Percentiles rank a stretch among this genome's conserved stretches.
Conservation (phyloP, 2,797 vertebrate species). For the Acanthurus lineatus region DNA sequence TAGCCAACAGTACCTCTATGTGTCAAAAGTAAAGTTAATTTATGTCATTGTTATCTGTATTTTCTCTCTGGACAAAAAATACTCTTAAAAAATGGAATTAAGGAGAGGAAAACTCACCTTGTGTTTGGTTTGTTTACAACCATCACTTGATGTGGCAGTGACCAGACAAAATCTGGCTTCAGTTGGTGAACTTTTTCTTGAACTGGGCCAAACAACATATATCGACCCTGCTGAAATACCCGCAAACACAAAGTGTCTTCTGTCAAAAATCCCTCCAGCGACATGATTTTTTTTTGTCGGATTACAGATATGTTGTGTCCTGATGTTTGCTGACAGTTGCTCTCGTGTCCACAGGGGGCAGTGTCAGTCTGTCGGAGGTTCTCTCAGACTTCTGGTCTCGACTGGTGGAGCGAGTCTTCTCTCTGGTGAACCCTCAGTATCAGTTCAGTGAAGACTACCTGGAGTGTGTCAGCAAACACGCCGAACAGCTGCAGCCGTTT, state of each 20-base stretch:
- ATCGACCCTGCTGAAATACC: background rate
- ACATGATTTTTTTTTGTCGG: background rate
- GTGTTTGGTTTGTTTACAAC: background rate
- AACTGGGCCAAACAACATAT: no score
- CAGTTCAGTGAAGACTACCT: conserved; percentile 91
- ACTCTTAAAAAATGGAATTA: background rate
- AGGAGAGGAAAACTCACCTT: background rate
- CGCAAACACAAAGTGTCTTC: no score
- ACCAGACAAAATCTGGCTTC: background rate
- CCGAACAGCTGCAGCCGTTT: conserved; percentile 90
- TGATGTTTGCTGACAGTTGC: background rate
- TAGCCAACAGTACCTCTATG: no score
- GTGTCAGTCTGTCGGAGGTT: conserved; percentile 88
- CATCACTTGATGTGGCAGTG: background rate
- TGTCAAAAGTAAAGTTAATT: no score
- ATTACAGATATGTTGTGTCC: no score
- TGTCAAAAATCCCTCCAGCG: background rate
- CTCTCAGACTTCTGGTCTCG: conserved; percentile 92
- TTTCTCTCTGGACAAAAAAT: conserved; percentile 13
- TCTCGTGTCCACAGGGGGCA: conserved; percentile 77
- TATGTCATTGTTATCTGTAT: background rate
- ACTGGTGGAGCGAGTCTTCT: conserved; percentile 91
- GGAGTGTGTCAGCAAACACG: conserved; percentile 91
- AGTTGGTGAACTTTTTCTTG: background rate
- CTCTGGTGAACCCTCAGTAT: conserved; percentile 92